These are phyloP conservation scores for Amblyopsis hoosieri DNA, from an alignment of 2,797 vertebrate genomes.

Conservation along the genomic window DNA sequence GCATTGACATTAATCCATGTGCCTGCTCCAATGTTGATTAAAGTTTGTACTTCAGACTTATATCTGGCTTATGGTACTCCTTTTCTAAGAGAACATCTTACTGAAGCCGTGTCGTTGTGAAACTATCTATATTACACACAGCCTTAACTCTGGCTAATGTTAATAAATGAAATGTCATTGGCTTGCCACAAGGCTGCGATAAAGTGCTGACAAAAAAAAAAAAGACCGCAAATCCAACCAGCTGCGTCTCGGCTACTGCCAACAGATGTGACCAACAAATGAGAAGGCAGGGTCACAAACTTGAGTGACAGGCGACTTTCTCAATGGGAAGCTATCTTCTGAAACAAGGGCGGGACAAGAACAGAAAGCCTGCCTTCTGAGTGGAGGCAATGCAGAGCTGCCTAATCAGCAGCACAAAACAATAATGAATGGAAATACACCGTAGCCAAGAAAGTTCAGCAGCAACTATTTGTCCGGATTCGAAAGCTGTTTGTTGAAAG, in stretches of 20 bases:
- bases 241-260: conserved; percentile 28
- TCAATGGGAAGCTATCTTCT: conserved; percentile 36
- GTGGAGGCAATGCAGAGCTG: conserved; percentile 58
- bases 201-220: conserved; percentile 13
- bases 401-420: conserved; percentile 71
- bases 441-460: conserved; percentile 72
- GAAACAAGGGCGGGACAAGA: conserved; percentile 47
- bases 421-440: conserved; percentile 81
- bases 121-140: background rate
- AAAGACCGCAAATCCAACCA: conserved; percentile 8
- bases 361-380: conserved; percentile 53
- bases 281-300: background rate
- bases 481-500: conserved; percentile 37
- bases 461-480: conserved; percentile 40
- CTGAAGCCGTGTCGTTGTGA: background rate
- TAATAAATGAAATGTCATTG: background rate
- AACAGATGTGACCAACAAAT: conserved; percentile 61
- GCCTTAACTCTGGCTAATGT: background rate
- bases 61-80: background rate
- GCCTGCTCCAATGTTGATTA: conserved; percentile 70
- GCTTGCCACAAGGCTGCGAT: conserved; percentile 43
- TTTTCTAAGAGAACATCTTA: background rate
- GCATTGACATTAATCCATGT: conserved; percentile 49
- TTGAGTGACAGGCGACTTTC: conserved; percentile 43
- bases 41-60: conserved; percentile 73